phyloP scores from a whole-genome alignment of 2,113 vertebrate species.

The Cinclus cinclus region DNA sequence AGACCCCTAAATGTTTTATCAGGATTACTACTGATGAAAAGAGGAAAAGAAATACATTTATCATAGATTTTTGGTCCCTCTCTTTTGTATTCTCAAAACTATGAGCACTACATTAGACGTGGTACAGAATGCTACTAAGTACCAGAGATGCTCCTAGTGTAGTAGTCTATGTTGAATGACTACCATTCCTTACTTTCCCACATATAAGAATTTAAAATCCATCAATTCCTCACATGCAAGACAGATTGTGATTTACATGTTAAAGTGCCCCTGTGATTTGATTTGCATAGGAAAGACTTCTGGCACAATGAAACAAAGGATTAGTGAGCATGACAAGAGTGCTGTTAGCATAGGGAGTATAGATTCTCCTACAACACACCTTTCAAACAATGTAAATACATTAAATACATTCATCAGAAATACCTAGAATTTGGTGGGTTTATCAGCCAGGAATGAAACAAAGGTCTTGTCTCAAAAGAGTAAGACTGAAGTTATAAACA shows the following conservation, averaged over 20 bases:
- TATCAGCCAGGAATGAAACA: background rate
- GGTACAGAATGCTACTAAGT: background rate
- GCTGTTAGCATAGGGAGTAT: constrained; percentile 60
- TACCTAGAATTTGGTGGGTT: constrained; percentile 39
- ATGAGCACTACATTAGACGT: background rate
- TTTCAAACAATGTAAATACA: constrained; percentile 32
- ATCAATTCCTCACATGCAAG: constrained; percentile 58
- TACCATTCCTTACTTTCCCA: constrained; percentile 56
- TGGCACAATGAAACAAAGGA: constrained; percentile 68
- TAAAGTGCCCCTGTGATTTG: constrained; percentile 68
- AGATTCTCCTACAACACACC: constrained; percentile 25
- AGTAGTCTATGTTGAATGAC: constrained; percentile 54
- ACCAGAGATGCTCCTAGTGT: background rate
- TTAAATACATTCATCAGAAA: constrained; percentile 45
- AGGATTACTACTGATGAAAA: background rate
- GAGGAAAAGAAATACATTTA: background rate
- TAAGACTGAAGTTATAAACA: background rate
- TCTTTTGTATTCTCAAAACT: background rate
- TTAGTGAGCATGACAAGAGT: constrained; percentile 53
- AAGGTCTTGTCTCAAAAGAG: background rate
- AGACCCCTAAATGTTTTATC: background rate
- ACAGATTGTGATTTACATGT: constrained; percentile 75
- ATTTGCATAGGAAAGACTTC: constrained; percentile 75
- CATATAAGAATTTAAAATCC: constrained; percentile 68
- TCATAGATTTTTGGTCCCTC: background rate